These are phyloP conservation scores for Tipula confusa DNA, from an alignment of 2,888 invertebrate genomes.

Conservation along the genomic window DNA sequence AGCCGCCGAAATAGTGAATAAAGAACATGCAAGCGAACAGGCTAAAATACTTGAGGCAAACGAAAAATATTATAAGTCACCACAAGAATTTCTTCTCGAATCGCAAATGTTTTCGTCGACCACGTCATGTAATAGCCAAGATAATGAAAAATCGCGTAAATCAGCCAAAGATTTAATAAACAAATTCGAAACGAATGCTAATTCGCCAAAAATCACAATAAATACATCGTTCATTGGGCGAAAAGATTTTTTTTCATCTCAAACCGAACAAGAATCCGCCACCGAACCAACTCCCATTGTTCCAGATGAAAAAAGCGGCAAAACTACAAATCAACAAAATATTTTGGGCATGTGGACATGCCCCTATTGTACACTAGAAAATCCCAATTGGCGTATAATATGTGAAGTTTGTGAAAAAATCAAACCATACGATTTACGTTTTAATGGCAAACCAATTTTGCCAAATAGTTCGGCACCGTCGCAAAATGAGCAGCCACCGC, in stretches of 20 bases:
- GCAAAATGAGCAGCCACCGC: background rate
- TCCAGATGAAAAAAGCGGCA: background rate
- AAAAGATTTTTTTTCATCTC: conserved; percentile 31
- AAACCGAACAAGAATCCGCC: background rate
- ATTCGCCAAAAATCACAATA: conserved; percentile 33
- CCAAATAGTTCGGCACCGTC: conserved; percentile 35
- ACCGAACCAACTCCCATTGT: background rate
- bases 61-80: conserved; percentile 41
- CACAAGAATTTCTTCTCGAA: conserved; percentile 35
- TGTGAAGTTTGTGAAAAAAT: conserved; percentile 59
- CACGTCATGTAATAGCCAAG: background rate
- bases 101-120: conserved; percentile 32
- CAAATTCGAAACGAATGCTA: conserved; percentile 52
- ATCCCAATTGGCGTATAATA: conserved; percentile 58
- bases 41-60: conserved; percentile 39
- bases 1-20: conserved; percentile 60
- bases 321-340: background rate
- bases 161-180: conserved; percentile 57
- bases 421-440: conserved; percentile 46
- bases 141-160: conserved; percentile 38
- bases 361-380: conserved; percentile 57
- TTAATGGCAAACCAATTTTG: conserved; percentile 32
- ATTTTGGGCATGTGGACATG: conserved; percentile 52
- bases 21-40: conserved; percentile 38
- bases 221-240: conserved; percentile 36